Base-by-base conservation (phyloP, 2,797 vertebrate species). In the Anguilla anguilla region DNA sequence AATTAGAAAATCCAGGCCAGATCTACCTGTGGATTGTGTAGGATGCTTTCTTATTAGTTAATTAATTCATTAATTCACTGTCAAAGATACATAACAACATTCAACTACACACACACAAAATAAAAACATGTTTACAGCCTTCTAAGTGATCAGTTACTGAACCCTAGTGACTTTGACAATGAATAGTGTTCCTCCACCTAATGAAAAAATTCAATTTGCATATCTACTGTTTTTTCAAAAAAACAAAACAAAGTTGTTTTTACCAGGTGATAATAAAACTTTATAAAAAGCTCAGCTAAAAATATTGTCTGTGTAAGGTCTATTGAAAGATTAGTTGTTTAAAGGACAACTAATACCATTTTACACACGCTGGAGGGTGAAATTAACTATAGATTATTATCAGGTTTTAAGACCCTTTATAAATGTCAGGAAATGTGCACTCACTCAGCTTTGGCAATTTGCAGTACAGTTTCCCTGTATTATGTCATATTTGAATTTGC, bases 301-400 rank as follows among this genome's bases (percentile, higher is more conserved):
- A 6, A 69, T 28, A 69, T 6, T n/a, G 57, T 59, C 15, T 19
- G 39, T 79, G 19, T 82, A 51, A 82, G 25, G 22, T 82, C 19
- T 51, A 15, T 82, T 51, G 79, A 51, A 51, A 51, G 79, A 82
- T 49, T 82, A 82, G 25, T 82, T 82, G 10, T 49, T 49, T 49
- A 49, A 82, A 39, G 43, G 46, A 51, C 22, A 49, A 82, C 79
- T 82, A 49, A 82, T 10, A 49, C 43, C 79, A 51, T 82, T 82
- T 81, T 82, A n/a, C 79, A 82, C 43, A 82, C 3, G 46, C 79
- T 35, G 28, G 79, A 82, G 79, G 46, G 22, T 82, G 51, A 51
- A 82, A 82, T 82, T 51, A 82, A 82, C 79, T 49, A 51, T 51
- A 10, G 22, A 77, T 51, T 51, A 82, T 82, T n/a, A 51, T 82